Evolutionary conservation across 2,797 vertebrate species (phyloP).

Genomic region (Austrolebias charrua): DNA sequence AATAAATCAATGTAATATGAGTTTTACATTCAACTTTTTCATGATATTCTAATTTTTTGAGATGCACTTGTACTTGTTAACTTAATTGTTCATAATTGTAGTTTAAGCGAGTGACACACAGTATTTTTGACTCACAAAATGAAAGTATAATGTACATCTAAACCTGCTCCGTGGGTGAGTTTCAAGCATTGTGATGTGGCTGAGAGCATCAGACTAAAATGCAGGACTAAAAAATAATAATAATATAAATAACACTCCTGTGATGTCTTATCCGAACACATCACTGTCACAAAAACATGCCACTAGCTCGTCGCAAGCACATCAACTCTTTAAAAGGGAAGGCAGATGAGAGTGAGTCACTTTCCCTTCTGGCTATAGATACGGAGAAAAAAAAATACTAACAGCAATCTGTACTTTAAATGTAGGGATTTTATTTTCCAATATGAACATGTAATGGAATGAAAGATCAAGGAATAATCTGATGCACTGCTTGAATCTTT

Average conservation of each 20-base stretch:
- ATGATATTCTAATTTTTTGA: too few species aligned
- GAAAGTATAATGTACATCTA: slow-evolving; percentile 6
- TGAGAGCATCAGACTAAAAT: slow-evolving; percentile 47
- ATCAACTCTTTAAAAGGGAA: slow-evolving; percentile 54
- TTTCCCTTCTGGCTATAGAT: slow-evolving; percentile 60
- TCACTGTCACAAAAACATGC: slow-evolving; percentile 62
- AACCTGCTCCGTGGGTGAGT: slow-evolving; percentile 20
- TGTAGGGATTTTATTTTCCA: slow-evolving; percentile 6
- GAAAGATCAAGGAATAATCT: slow-evolving; percentile 2
- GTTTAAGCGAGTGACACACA: slow-evolving; percentile 1
- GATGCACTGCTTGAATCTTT: neutral
- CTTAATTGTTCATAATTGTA: neutral
- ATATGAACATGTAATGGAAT: neutral
- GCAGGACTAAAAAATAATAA: slow-evolving; percentile 50
- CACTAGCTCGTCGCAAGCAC: slow-evolving; percentile 43
- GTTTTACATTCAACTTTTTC: too few species aligned
- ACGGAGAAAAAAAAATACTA: neutral
- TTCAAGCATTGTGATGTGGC: slow-evolving; percentile 26
- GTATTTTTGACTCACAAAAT: slow-evolving; percentile 20
- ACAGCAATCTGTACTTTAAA: slow-evolving; percentile 44
- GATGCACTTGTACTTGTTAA: neutral
- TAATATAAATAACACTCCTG: too few species aligned
- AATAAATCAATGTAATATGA: too few species aligned
- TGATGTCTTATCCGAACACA: slow-evolving; percentile 65
- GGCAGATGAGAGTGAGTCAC: slow-evolving; percentile 66